Conservation (phyloP, 2,888 invertebrate genomes). For the Ophonus ardosiacus region DNA sequence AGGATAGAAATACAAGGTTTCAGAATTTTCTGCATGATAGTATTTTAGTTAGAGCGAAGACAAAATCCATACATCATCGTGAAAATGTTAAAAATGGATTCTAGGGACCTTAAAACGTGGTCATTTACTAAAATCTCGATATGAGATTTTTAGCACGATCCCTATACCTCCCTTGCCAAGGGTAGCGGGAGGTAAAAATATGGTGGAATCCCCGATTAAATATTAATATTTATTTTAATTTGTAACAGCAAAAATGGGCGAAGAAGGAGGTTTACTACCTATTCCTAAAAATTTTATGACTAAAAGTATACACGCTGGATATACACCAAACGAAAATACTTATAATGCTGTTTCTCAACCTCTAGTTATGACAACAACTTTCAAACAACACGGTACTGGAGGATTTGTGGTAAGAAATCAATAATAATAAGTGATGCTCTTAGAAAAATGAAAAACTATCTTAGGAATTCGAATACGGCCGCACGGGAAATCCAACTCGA, state of each 20-base stretch:
- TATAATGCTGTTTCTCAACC: slow-evolving; percentile 92
- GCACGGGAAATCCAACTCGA: slow-evolving; percentile 96
- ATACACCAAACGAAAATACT: slow-evolving; percentile 93
- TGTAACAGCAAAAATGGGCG: neutral
- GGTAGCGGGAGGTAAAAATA: too few relatives aligned
- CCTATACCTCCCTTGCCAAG: too few relatives aligned
- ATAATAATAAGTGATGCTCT: neutral
- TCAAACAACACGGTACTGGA: slow-evolving; percentile 83
- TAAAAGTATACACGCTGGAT: slow-evolving; percentile 93
- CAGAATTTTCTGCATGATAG: too few relatives aligned
- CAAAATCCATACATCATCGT: too few relatives aligned
- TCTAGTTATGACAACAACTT: slow-evolving; percentile 94
- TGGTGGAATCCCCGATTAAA: too few relatives aligned
- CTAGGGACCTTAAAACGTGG: too few relatives aligned
- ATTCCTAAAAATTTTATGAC: slow-evolving; percentile 89
- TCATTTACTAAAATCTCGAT: too few relatives aligned
- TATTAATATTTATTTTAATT: too few relatives aligned
- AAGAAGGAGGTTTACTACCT: slow-evolving; percentile 75
- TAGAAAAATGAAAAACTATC: slow-evolving; percentile 62
- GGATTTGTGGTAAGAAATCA: slow-evolving; percentile 1
- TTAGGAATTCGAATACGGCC: slow-evolving; percentile 93
- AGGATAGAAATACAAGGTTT: too few relatives aligned
- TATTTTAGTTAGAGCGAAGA: too few relatives aligned
- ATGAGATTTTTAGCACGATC: too few relatives aligned
- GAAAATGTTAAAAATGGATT: too few relatives aligned